Evolutionary conservation across 2,113 vertebrate species (phyloP), one percentile per base, ranked within the genome.

Genomic region (Promerops cafer): DNA sequence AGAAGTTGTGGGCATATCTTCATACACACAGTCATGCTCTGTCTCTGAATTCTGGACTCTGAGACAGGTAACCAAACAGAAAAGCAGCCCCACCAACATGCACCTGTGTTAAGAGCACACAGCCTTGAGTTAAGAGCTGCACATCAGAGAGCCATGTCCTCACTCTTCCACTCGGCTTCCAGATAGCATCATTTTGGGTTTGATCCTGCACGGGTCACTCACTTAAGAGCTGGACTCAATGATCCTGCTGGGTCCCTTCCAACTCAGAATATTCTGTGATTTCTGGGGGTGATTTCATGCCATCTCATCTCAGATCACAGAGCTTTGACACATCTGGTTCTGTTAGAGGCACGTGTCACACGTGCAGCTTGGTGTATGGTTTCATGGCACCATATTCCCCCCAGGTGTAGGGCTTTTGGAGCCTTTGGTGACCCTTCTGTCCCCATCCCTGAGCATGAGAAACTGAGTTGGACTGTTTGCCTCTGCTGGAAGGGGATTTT

Each of bases 301-400:
- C 3, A 0, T 33, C 17, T 15, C 24, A 23, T 39, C 56, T 57
- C 31, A 27, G 37, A 82, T 16, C 26, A 79, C 0, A 1, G 66
- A 54, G 35, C 22, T 20, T 2, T 53, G 66, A n/a, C 24, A 56
- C 9, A 65, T 45, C 8, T 65, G 50, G 35, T 1, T 2, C 44
- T 44, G 6, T 30, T n/a, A 31, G n/a, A 88, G 11, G 16, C 7
- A 50, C 11, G 4, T 17, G 31, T 14, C 21, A 16, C 6, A 16
- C 2, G 1, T 3, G 24, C 14, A 35, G 8, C 21, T 15, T 1
- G 19, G 39, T 7, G 39, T 6, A 15, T 16, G 53, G 22, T 31
- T 70, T n/a, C 19, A 53, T 0, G 1, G 14, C 17, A 42, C 3
- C 8, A 17, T 7, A 4, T 13, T 45, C 27, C 9, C 50, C n/a